These are phyloP conservation scores for Charadrius vociferus DNA, from an alignment of 2,113 vertebrate genomes.

Conservation along the genomic window DNA sequence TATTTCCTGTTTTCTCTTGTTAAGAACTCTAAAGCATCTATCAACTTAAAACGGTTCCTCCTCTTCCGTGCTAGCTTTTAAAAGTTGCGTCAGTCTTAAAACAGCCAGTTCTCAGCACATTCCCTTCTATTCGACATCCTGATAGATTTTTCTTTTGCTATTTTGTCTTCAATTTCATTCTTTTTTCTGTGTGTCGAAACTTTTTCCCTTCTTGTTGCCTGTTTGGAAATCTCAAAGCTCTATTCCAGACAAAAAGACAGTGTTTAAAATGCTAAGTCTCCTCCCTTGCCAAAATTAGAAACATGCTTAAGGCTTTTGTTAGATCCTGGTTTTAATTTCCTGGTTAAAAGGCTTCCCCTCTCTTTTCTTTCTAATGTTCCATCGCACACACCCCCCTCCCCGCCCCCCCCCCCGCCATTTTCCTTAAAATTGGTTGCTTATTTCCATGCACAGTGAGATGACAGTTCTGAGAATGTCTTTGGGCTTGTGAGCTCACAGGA, in stretches of 20 bases:
- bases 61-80: not conserved
- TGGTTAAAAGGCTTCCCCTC: not conserved
- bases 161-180: not conserved
- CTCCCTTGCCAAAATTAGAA: constrained; percentile 24
- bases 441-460: not conserved
- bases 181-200: not conserved
- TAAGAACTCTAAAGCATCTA: not conserved
- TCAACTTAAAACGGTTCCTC: constrained; percentile 12
- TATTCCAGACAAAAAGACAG: not conserved
- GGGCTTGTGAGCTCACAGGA: not conserved
- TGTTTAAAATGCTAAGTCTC: not conserved
- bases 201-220: not conserved
- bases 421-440: not conserved
- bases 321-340: constrained; percentile 47
- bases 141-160: not conserved
- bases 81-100: not conserved
- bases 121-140: not conserved
- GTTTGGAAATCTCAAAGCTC: not conserved
- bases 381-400: rapidly evolving
- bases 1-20: constrained; percentile 56
- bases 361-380: not conserved
- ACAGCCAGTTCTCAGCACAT: not conserved
- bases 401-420: not conserved
- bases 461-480: not conserved
- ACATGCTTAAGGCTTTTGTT: not conserved